Evolutionary conservation across 2,888 invertebrate species (phyloP).

Genomic region (Linnaemya vulpina): DNA sequence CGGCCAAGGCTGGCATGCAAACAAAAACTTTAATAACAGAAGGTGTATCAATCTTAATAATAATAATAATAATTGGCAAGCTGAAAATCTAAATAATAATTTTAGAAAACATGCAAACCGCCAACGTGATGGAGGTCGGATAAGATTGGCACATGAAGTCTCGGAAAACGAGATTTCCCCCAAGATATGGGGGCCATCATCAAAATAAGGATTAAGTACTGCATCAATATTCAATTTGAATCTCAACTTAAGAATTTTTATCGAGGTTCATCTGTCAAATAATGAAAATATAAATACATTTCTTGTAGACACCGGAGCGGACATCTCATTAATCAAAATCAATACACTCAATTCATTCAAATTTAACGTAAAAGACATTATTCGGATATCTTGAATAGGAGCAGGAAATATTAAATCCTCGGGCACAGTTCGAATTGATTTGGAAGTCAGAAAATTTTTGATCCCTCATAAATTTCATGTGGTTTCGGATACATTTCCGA

Average conservation of each 20-base stretch:
- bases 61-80: neutral
- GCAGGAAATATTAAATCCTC: neutral
- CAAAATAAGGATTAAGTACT: neutral
- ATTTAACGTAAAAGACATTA: neutral
- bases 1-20: too few relatives aligned
- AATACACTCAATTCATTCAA: neutral
- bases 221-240: slow-evolving; percentile 22
- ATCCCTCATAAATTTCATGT: neutral
- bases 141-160: neutral
- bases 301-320: slow-evolving; percentile 5
- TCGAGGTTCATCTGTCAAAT: neutral
- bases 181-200: neutral
- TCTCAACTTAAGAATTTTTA: slow-evolving; percentile 27
- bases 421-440: slow-evolving; percentile 17
- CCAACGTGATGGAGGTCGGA: neutral
- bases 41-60: too few relatives aligned
- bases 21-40: too few relatives aligned
- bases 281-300: slow-evolving; percentile 1
- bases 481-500: neutral
- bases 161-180: neutral
- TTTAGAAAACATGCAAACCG: neutral
- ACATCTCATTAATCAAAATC: slow-evolving; percentile 8
- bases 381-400: slow-evolving; percentile 15
- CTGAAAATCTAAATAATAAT: neutral
- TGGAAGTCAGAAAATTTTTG: neutral